These are phyloP conservation scores for Eulacestoma nigropectus DNA, from an alignment of 2,113 vertebrate species.

Conservation along the genomic window DNA sequence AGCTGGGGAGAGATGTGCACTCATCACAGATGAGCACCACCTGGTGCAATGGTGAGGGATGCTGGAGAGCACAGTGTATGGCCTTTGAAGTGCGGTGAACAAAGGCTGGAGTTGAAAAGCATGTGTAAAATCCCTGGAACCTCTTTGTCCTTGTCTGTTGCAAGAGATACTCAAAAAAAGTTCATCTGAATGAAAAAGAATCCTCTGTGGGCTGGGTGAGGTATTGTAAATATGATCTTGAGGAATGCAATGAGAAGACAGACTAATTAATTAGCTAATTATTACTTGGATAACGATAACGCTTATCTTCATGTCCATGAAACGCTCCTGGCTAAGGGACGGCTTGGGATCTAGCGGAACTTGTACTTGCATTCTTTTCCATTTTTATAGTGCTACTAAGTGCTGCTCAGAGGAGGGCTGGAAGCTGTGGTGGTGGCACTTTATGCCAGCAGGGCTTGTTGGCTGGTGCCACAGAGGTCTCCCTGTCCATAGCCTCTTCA, in stretches of 20 bases:
- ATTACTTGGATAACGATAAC: neutral
- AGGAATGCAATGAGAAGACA: neutral
- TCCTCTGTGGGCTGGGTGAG: neutral
- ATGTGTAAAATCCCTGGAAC: neutral
- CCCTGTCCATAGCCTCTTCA: neutral
- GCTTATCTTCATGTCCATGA: neutral
- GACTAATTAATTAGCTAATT: conserved; percentile 40
- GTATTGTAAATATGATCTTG: conserved; percentile 15
- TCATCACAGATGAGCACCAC: fast-evolving
- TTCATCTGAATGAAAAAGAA: neutral
- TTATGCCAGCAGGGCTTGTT: neutral
- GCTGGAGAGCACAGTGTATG: fast-evolving
- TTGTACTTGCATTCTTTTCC: neutral
- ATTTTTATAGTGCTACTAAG: neutral
- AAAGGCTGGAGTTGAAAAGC: neutral
- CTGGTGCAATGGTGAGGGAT: fast-evolving
- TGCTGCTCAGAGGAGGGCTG: neutral
- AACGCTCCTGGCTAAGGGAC: neutral
- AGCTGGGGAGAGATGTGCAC: fast-evolving
- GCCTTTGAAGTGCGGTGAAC: neutral
- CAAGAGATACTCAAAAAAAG: neutral
- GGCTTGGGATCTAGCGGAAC: neutral
- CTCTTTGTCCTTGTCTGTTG: neutral
- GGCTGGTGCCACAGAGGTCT: fast-evolving
- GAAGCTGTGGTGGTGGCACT: neutral